Conservation (phyloP, 1,140 invertebrate species). For the Musca vetustissima region DNA sequence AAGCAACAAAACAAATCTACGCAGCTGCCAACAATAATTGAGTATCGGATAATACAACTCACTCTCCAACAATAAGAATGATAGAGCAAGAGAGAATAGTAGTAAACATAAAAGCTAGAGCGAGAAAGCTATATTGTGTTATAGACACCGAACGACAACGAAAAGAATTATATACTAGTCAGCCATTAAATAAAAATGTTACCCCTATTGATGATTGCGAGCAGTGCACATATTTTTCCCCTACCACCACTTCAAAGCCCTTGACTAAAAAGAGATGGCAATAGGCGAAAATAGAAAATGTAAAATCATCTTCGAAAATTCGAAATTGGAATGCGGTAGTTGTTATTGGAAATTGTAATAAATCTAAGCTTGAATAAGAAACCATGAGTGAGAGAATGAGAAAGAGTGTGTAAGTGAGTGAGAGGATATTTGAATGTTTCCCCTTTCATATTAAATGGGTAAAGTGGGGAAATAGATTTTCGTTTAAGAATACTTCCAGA, state of each 20-base stretch:
- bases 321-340: constrained; percentile 5
- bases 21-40: neutral
- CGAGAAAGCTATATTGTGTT: neutral
- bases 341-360: too few species aligned
- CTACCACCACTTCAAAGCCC: too few species aligned
- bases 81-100: neutral
- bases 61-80: neutral
- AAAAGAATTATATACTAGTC: neutral
- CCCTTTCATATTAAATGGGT: too few species aligned
- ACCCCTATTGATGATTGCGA: neutral
- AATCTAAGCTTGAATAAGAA: too few species aligned
- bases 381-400: too few species aligned
- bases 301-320: constrained; percentile 7
- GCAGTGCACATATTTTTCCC: neutral
- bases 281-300: too few species aligned
- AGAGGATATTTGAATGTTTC: too few species aligned
- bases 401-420: too few species aligned
- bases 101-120: neutral
- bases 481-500: too few species aligned
- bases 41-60: neutral
- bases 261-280: too few species aligned
- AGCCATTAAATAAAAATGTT: constrained; percentile 20
- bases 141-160: neutral
- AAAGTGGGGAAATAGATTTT: too few species aligned
- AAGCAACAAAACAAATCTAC: neutral